Evolutionary conservation across 2,888 invertebrate genomes (phyloP).

Genomic region (Esperia sulphurella): DNA sequence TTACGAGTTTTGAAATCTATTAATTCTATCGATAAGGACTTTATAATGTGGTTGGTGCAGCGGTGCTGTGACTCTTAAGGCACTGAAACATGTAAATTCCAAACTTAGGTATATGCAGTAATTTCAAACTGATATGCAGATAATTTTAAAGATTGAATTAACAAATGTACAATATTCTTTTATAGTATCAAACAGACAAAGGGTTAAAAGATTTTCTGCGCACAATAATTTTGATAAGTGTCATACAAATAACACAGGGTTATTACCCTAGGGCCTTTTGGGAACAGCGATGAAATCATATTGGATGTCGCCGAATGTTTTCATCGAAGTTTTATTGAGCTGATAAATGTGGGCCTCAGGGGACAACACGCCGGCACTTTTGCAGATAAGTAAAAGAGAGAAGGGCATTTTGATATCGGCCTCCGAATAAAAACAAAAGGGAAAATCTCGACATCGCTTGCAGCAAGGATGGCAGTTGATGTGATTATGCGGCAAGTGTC

Average conservation of each 20-base stretch:
- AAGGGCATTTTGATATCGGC: conserved; percentile 20
- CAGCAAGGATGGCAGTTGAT: conserved; percentile 2
- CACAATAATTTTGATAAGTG: neutral
- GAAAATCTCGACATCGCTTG: neutral
- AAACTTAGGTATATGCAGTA: no score
- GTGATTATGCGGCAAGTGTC: conserved; percentile 19
- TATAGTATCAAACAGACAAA: no score
- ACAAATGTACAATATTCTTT: no score
- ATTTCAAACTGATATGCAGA: no score
- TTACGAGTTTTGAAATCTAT: neutral
- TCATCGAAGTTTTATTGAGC: conserved; percentile 68
- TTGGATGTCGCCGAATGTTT: conserved; percentile 67
- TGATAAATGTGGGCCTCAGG: conserved; percentile 65
- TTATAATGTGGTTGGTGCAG: no score
- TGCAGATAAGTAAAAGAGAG: conserved; percentile 52
- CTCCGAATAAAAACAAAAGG: neutral
- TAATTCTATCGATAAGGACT: no score
- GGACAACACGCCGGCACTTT: conserved; percentile 56
- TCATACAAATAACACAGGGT: conserved; percentile 22
- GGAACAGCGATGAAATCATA: conserved; percentile 62
- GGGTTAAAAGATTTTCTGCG: neutral
- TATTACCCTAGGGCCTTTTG: conserved; percentile 53
- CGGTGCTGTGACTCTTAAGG: no score
- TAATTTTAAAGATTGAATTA: no score
- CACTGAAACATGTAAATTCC: no score